These are phyloP conservation scores for Sebastes dallii DNA, from an alignment of 2,797 vertebrate species.

Conservation along the genomic window DNA sequence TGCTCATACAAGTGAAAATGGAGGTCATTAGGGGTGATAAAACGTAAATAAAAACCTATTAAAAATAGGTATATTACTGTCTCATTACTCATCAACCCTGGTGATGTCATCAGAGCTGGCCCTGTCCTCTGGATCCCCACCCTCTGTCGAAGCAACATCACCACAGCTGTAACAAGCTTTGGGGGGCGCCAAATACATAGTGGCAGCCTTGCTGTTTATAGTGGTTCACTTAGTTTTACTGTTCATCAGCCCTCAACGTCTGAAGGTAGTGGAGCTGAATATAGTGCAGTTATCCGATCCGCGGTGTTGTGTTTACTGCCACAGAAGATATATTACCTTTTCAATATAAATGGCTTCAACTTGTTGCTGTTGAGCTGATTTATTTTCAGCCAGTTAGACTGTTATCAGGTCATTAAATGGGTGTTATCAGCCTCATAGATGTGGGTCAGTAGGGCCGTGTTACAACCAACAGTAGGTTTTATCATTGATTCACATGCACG, in stretches of 20 bases:
- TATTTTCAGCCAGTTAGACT: not conserved
- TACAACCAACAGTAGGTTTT: no score
- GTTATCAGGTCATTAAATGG: not conserved
- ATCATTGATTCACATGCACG: no score
- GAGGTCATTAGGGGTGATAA: conserved; percentile 22
- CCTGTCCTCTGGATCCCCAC: not conserved
- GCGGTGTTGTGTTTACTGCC: not conserved
- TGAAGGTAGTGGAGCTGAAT: not conserved
- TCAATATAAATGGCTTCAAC: not conserved
- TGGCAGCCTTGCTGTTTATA: not conserved
- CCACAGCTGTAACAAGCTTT: not conserved
- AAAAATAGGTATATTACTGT: not conserved
- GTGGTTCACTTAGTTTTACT: not conserved
- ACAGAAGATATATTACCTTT: not conserved
- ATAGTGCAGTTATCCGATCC: not conserved
- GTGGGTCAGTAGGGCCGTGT: no score
- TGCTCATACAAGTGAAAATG: conserved; percentile 22
- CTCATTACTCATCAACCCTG: conserved; percentile 9
- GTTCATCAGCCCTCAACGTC: not conserved
- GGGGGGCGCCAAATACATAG: not conserved
- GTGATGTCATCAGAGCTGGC: not conserved
- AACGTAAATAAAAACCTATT: not conserved
- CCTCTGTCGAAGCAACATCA: not conserved
- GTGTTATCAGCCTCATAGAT: not conserved
- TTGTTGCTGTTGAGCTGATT: not conserved